phyloP scores from a whole-genome alignment of 2,113 vertebrate genomes.

The Maccullochella peelii region DNA sequence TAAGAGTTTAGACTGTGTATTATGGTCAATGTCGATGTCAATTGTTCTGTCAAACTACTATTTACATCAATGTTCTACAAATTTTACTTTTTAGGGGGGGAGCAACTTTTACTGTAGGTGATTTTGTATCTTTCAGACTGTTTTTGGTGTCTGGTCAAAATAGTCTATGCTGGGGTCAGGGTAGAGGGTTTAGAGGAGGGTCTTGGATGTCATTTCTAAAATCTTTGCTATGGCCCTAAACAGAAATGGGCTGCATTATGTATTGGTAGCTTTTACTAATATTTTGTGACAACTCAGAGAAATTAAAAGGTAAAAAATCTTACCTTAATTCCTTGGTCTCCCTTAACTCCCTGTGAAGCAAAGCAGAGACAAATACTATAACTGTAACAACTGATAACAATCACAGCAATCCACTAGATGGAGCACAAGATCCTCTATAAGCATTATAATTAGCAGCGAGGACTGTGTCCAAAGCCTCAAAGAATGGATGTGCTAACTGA shows the following conservation, averaged over 20 bases:
- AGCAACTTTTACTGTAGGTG: too few species aligned
- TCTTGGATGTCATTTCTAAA: background rate
- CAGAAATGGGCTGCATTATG: background rate
- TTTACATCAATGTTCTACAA: too few species aligned
- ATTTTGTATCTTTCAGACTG: too few species aligned
- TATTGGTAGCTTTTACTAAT: background rate
- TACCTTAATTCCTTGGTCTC: constrained; percentile 79
- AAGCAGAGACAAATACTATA: background rate
- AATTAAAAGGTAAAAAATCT: constrained; percentile 3
- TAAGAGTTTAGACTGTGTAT: background rate
- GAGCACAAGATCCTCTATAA: background rate
- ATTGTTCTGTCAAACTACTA: too few species aligned
- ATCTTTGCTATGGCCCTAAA: background rate
- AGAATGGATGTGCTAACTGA: background rate
- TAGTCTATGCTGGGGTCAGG: background rate
- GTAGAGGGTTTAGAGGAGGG: too few species aligned
- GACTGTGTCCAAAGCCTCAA: background rate
- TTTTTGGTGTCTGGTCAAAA: background rate
- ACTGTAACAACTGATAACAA: background rate
- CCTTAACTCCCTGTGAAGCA: constrained; percentile 72
- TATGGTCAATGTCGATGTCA: too few species aligned
- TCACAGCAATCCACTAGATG: constrained; percentile 49
- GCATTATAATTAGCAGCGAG: too few species aligned
- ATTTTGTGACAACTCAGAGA: background rate
- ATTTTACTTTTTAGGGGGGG: background rate